A percentile compares a stretch with the other conserved stretches of the same genome.
phyloP scores from a whole-genome alignment of 1,140 invertebrate genomes.

The Oncopodura yosiiana region DNA sequence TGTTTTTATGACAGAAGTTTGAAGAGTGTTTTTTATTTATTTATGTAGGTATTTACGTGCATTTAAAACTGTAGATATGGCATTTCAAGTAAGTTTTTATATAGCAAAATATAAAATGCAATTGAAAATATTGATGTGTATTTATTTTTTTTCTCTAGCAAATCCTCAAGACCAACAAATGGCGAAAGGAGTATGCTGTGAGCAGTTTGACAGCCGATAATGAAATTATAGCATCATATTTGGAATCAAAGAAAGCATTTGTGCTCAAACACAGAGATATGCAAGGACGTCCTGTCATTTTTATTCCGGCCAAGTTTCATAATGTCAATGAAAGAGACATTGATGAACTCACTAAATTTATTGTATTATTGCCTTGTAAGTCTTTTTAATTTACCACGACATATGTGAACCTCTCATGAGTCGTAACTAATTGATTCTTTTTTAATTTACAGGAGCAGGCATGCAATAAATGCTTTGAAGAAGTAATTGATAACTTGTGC shows the following conservation, averaged over 20 bases:
- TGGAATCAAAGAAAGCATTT: constrained; percentile 51
- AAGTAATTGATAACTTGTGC: constrained; percentile 64
- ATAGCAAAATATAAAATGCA: not conserved
- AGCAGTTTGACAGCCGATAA: constrained; percentile 46
- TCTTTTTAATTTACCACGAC: not conserved
- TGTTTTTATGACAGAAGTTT: constrained; percentile 36
- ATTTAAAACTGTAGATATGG: constrained; percentile 57
- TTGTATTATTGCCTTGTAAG: constrained; percentile 60
- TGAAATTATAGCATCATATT: constrained; percentile 51
- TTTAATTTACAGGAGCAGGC: constrained; percentile 52
- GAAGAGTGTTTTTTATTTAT: no score
- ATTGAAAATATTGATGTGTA: not conserved
- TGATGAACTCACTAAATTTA: constrained; percentile 63
- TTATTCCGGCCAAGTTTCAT: constrained; percentile 65
- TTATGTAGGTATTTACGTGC: constrained; percentile 60
- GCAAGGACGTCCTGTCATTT: constrained; percentile 58
- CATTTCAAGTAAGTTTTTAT: constrained; percentile 52
- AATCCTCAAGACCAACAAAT: constrained; percentile 65
- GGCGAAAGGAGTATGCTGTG: constrained; percentile 60
- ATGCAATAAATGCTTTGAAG: constrained; percentile 63
- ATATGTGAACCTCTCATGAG: not conserved
- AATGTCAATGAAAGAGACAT: constrained; percentile 58
- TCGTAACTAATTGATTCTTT: not conserved
- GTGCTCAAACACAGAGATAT: constrained; percentile 58
- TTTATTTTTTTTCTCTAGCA: constrained; percentile 44